Evolutionary conservation across 2,888 invertebrate genomes (phyloP), one percentile per base, ranked within the genome.

Genomic region (Allacma fusca): DNA sequence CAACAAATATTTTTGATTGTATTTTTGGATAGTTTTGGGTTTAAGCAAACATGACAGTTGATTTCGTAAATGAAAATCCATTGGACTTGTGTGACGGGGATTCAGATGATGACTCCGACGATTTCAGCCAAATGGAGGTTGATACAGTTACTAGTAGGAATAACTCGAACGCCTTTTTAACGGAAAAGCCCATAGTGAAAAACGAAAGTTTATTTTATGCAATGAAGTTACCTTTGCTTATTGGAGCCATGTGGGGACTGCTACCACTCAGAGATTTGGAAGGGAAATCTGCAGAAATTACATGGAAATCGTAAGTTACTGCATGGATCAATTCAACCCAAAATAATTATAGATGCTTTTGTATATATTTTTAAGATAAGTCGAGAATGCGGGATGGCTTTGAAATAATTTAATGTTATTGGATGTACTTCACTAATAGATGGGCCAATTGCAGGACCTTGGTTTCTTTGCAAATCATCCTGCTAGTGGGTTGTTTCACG

Each of bases 361-460:
- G 5, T 34, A 34, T 7, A 34, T 34, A 34, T 34, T 34, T 34
- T 34, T 34, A 57, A 57, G 23, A 57, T 57, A 4, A 2, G 57
- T 57, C 57, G 57, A 5, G 57, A 57, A 2, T 57, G 5, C 2
- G 23, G 16, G 57, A 57, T 57, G 4, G 23, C 4, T 29, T 40
- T 28, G 13, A 43, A 59, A 16, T 4, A 21, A 5, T 4, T 67
- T 64, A 74, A 68, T 57, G 5, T 71, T 73, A n/a, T n/a, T n/a
- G n/a, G n/a, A n/a, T n/a, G n/a, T n/a, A n/a, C n/a, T n/a, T n/a
- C n/a, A n/a, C n/a, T n/a, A 73, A 50, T 26, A 81, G 82, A 64
- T 82, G 81, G 81, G 7, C 72, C 43, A 81, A 81, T 24, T 76
- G 59, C 21, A 77, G 81, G n/a, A 81, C 81, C 2, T 16, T 78